phyloP scores from a whole-genome alignment of 1,140 invertebrate species.

The Aphidius gifuensis region DNA sequence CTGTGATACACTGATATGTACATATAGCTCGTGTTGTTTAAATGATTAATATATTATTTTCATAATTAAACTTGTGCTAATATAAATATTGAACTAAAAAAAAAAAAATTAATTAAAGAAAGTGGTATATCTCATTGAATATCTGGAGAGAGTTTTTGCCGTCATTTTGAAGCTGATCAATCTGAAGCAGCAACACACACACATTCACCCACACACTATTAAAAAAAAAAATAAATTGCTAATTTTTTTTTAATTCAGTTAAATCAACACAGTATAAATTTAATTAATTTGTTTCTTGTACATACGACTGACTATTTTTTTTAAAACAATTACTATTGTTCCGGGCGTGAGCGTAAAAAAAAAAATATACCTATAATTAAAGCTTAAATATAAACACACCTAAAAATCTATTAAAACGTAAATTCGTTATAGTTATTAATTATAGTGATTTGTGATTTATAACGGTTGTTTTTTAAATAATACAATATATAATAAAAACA shows the following conservation, averaged over 20 bases:
- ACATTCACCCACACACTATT: not conserved
- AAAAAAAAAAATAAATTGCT: not conserved
- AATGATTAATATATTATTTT: too few species aligned
- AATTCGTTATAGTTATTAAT: too few species aligned
- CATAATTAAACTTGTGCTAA: too few species aligned
- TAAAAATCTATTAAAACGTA: too few species aligned
- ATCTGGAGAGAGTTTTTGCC: too few species aligned
- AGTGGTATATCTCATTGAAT: not conserved
- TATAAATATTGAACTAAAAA: not conserved
- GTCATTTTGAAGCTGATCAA: too few species aligned
- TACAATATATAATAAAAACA: too few species aligned
- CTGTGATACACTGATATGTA: constrained; percentile 43
- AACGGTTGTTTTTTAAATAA: too few species aligned
- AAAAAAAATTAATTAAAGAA: not conserved
- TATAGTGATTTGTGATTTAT: too few species aligned
- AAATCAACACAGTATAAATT: constrained; percentile 21
- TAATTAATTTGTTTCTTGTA: constrained; percentile 50
- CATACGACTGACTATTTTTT: constrained; percentile 57
- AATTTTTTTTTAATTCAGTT: constrained; percentile 16
- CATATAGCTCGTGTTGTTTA: constrained; percentile 8
- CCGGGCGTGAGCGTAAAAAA: constrained; percentile 23
- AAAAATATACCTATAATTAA: not conserved
- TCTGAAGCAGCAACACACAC: too few species aligned
- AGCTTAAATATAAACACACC: too few species aligned
- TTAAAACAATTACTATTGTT: constrained; percentile 35